Base-by-base conservation (phyloP, 2,113 vertebrate genomes). In the Pedetes capensis region DNA sequence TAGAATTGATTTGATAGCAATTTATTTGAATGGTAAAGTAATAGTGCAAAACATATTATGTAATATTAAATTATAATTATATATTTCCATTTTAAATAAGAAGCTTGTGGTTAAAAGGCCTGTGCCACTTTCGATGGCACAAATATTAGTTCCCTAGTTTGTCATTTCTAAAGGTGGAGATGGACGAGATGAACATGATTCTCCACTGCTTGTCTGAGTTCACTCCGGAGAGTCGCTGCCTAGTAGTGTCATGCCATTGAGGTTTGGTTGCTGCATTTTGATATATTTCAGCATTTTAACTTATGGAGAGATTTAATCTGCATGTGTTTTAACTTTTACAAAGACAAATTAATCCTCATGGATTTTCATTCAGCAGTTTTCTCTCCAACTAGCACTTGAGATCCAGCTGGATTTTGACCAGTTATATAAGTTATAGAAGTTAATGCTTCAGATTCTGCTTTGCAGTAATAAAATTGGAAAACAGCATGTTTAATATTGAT, bases 141-240 rank as follows among this genome's bases (percentile, higher is more conserved):
- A 81, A 49, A 27, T 64, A 18, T 32, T 12, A 51, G 51, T 22
- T 11, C 59, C 17, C 2, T 3, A 9, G 83, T 1, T 7, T 39
- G 34, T 11, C 20, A 32, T 63, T 80, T 53, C 17, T 69, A n/a
- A 91, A 53, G 9, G 9, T 32, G 2, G 32, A 25, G 20, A 2
- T 39, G 4, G 11, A 71, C 71, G 14, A n/a, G 13, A 63, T 9
- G 18, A 0, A 1, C 5, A 2, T 11, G 27, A 34, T 5, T 4
- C 22, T 59, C 1, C 8, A 12, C 27, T 29, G 13, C 8, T 16
- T 27, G 8, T 82, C 1, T 55, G 34, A 61, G 17, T 25, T 79
- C 1, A 3, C 1, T 29, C 14, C 1, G 57, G 2, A 5, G 13
- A 2, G 9, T 2, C 17, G n/a, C 25, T 71, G 18, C 8, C 11